These are phyloP conservation scores for Scolopax rusticola DNA, from an alignment of 2,797 vertebrate genomes.

Conservation along the genomic window DNA sequence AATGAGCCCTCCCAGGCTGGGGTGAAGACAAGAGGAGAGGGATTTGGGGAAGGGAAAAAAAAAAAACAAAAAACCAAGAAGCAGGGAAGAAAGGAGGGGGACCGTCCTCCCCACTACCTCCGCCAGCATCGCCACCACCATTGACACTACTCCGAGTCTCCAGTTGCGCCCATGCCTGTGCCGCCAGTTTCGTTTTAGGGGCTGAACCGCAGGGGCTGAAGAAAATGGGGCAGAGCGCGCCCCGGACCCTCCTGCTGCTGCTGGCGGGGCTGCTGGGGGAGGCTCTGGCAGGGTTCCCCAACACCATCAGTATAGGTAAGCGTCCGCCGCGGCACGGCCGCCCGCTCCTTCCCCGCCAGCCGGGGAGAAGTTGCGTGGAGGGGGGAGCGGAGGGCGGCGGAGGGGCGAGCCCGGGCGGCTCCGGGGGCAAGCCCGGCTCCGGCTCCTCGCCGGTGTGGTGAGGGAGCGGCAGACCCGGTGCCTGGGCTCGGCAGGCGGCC, in stretches of 20 bases:
- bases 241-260: conserved; percentile 82
- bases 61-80: neutral
- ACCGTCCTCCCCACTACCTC: conserved; percentile 14
- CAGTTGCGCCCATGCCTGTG: conserved; percentile 87
- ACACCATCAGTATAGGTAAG: conserved; percentile 99
- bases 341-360: neutral
- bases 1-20: conserved; percentile 89
- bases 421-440: neutral
- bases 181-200: conserved; percentile 84
- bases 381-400: neutral
- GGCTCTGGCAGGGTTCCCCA: conserved; percentile 92
- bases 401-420: neutral
- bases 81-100: conserved; percentile 60
- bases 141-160: conserved; percentile 69
- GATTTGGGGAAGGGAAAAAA: conserved; percentile 49
- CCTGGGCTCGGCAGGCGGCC: neutral
- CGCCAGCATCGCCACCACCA: conserved; percentile 25
- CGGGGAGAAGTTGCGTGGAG: neutral
- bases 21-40: conserved; percentile 80
- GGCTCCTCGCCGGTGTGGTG: neutral
- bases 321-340: neutral
- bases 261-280: conserved; percentile 90
- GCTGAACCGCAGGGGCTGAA: conserved; percentile 84
- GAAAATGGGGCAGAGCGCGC: conserved; percentile 92
- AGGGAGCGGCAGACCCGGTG: neutral